Percentiles rank a stretch among this genome's conserved stretches.
phyloP scores from a whole-genome alignment of 2,888 invertebrate genomes.

The Acrocyrtus sp. region DNA sequence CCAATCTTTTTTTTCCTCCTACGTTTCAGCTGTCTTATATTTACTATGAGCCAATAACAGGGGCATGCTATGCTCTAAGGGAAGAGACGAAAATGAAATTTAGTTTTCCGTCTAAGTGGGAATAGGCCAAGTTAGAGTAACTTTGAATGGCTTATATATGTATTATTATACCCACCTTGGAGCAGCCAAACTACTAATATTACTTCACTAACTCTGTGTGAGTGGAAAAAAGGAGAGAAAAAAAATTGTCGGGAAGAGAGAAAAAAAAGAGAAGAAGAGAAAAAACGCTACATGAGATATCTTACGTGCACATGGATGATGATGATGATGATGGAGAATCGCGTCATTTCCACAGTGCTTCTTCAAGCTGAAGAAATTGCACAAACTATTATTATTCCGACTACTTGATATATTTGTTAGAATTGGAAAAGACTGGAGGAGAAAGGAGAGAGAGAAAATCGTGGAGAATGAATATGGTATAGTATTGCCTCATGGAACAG shows the following conservation, averaged over 20 bases:
- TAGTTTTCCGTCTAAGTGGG: conserved; percentile 52
- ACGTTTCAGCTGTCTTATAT: not conserved
- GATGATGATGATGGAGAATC: conserved; percentile 21
- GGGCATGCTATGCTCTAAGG: not conserved
- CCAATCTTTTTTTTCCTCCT: conserved; percentile 39
- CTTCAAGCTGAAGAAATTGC: conserved; percentile 33
- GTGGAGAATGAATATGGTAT: conserved; percentile 35
- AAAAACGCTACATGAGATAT: conserved; percentile 40
- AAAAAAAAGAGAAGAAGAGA: too few species aligned
- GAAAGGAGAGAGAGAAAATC: conserved; percentile 1
- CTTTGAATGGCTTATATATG: conserved; percentile 50
- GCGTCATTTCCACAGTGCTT: conserved; percentile 48
- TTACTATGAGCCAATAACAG: not conserved
- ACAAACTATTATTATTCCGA: conserved; percentile 18
- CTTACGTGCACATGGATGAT: conserved; percentile 51
- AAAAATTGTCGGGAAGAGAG: too few species aligned
- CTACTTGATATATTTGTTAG: conserved; percentile 36
- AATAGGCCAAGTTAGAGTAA: conserved; percentile 50
- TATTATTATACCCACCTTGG: conserved; percentile 45
- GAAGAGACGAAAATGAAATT: conserved; percentile 44
- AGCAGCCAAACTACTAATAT: conserved; percentile 10
- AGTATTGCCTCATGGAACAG: conserved; percentile 46
- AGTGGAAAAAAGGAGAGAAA: conserved; percentile 9
- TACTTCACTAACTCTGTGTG: too few species aligned
- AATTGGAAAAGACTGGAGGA: conserved; percentile 29